Evolutionary conservation across 2,113 vertebrate genomes (phyloP).

Genomic region (Zapus hudsonius): DNA sequence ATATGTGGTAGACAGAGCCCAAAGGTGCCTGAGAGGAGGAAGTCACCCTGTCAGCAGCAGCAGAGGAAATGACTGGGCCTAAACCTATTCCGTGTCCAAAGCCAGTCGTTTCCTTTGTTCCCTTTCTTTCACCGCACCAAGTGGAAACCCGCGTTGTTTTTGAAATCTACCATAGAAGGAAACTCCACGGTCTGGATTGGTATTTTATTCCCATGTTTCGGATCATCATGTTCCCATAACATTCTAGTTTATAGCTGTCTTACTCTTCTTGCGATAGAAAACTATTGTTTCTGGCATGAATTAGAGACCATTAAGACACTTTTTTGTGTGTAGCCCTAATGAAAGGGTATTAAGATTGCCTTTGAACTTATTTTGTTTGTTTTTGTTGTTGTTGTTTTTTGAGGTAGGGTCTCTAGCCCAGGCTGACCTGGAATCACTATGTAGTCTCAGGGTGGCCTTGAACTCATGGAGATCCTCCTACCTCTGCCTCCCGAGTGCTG

Average conservation of each 20-base stretch:
- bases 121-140: neutral
- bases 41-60: neutral
- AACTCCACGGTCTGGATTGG: neutral
- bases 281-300: neutral
- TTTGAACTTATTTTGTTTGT: no score
- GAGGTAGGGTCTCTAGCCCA: no score
- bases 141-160: neutral
- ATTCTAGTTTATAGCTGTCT: slow-evolving; percentile 38
- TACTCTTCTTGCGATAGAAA: slow-evolving; percentile 47
- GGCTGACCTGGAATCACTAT: no score
- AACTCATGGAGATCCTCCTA: no score
- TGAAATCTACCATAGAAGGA: slow-evolving; percentile 5
- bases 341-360: slow-evolving; percentile 46
- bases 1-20: neutral
- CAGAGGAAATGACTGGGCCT: neutral
- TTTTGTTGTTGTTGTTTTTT: no score
- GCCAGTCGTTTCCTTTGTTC: neutral
- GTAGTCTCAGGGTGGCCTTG: no score
- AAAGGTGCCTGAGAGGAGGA: neutral
- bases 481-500: no score
- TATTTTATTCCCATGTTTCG: slow-evolving; percentile 41
- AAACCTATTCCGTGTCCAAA: neutral
- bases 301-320: slow-evolving; percentile 32
- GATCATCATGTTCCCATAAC: slow-evolving; percentile 40
- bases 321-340: neutral